These are phyloP conservation scores for Diabrotica undecimpunctata DNA, from an alignment of 1,140 invertebrate species.

Conservation along the genomic window DNA sequence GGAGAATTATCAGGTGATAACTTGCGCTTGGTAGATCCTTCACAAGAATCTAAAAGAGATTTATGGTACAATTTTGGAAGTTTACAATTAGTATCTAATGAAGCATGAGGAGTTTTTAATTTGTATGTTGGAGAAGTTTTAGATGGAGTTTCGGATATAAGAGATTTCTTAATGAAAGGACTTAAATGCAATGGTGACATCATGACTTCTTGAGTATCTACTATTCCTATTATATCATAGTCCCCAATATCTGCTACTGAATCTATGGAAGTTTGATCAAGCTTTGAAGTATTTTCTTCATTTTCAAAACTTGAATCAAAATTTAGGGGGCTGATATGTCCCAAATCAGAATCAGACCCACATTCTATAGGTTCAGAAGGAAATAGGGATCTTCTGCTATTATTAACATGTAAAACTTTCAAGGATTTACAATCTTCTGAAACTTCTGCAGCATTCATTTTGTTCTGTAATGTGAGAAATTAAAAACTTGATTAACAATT, in stretches of 20 bases:
- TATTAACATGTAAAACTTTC: constrained; percentile 4
- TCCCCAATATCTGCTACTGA: constrained; percentile 18
- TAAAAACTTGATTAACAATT: neutral
- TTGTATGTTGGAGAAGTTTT: constrained; percentile 49
- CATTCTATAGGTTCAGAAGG: constrained; percentile 24
- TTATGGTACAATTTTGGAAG: constrained; percentile 39
- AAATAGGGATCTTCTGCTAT: constrained; percentile 35
- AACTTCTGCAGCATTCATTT: constrained; percentile 3
- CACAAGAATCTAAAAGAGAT: constrained; percentile 29
- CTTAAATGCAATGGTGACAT: constrained; percentile 27
- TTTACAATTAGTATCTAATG: constrained; percentile 30
- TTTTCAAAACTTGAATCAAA: constrained; percentile 24
- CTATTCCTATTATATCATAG: constrained; percentile 26
- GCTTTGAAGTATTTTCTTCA: constrained; percentile 9
- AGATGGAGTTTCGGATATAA: constrained; percentile 24
- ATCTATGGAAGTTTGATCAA: constrained; percentile 7
- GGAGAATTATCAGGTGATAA: constrained; percentile 24
- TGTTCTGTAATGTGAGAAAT: constrained; percentile 3
- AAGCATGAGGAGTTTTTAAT: constrained; percentile 54
- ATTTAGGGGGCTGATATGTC: constrained; percentile 36
- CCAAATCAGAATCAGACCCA: constrained; percentile 33
- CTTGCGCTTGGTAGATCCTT: constrained; percentile 24
- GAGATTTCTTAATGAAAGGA: constrained; percentile 11
- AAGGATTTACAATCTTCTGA: neutral
- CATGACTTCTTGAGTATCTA: constrained; percentile 27